These are phyloP conservation scores for Copidosoma aretas DNA, from an alignment of 2,888 invertebrate genomes.

Conservation along the genomic window DNA sequence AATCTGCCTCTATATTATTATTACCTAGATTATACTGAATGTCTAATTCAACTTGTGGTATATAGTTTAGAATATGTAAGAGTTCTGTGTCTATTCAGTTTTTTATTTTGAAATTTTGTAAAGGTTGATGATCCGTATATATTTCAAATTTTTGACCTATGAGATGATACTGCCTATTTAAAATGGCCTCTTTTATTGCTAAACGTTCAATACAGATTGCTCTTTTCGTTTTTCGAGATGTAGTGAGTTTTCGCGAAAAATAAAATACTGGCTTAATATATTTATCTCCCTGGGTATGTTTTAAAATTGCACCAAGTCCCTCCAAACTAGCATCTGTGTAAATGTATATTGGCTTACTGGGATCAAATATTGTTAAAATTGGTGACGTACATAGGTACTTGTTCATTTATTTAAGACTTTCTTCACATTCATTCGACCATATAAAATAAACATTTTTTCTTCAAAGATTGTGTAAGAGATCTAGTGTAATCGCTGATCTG, in stretches of 20 bases:
- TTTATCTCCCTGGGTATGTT: no score
- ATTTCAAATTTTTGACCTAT: no score
- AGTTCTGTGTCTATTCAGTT: constrained; percentile 29
- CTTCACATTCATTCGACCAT: background rate
- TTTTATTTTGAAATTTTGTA: constrained; percentile 34
- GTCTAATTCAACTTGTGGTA: no score
- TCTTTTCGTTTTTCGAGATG: no score
- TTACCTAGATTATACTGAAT: no score
- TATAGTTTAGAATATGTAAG: no score
- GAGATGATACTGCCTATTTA: constrained; percentile 30
- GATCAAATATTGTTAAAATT: background rate
- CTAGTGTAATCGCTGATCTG: constrained; percentile 27
- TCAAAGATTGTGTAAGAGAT: constrained; percentile 28
- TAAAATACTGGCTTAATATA: no score
- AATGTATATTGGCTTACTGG: background rate
- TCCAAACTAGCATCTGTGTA: background rate
- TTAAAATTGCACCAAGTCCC: no score
- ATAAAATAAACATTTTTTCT: background rate
- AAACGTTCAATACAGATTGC: background rate
- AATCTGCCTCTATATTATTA: constrained; percentile 37
- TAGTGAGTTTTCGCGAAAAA: no score
- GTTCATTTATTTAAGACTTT: background rate
- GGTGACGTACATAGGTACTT: background rate
- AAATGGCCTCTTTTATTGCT: constrained; percentile 23
- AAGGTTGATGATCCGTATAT: constrained; percentile 23